Evolutionary conservation across 2,797 vertebrate species (phyloP).

Genomic region (Sebastes variabilis): DNA sequence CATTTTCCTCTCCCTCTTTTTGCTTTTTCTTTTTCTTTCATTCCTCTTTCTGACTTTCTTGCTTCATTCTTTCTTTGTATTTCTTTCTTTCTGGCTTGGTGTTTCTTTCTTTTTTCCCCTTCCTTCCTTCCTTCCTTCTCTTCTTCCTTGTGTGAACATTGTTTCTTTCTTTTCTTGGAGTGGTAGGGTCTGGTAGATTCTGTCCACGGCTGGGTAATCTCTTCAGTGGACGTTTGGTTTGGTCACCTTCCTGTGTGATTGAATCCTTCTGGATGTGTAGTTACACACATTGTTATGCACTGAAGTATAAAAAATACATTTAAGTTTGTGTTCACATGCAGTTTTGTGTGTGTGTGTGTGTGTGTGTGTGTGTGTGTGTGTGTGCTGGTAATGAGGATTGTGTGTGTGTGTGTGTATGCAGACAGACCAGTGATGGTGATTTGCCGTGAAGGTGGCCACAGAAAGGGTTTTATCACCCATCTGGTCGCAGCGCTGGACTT

Average conservation of each 20-base stretch:
- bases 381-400: not conserved
- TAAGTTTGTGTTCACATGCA: not conserved
- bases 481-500: constrained; percentile 49
- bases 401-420: not conserved
- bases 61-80: constrained; percentile 16
- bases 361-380: not conserved
- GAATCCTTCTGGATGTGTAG: constrained; percentile 8
- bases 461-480: constrained; percentile 62
- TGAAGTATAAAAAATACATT: constrained; percentile 5
- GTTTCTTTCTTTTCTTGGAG: not conserved
- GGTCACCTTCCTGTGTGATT: constrained; percentile 37
- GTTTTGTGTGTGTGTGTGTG: not conserved
- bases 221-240: constrained; percentile 29
- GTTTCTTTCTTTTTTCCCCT: not conserved
- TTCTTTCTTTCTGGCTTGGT: not conserved
- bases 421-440: constrained; percentile 43
- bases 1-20: constrained; percentile 84
- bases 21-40: constrained; percentile 53
- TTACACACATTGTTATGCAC: not conserved
- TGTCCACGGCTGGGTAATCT: constrained; percentile 4
- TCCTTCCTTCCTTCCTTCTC: not conserved
- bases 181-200: constrained; percentile 14
- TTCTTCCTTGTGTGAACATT: not conserved
- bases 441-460: constrained; percentile 54
- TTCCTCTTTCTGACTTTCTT: constrained; percentile 45